These are phyloP conservation scores for Apteryx mantelli DNA, from an alignment of 2,113 vertebrate species.

Conservation along the genomic window DNA sequence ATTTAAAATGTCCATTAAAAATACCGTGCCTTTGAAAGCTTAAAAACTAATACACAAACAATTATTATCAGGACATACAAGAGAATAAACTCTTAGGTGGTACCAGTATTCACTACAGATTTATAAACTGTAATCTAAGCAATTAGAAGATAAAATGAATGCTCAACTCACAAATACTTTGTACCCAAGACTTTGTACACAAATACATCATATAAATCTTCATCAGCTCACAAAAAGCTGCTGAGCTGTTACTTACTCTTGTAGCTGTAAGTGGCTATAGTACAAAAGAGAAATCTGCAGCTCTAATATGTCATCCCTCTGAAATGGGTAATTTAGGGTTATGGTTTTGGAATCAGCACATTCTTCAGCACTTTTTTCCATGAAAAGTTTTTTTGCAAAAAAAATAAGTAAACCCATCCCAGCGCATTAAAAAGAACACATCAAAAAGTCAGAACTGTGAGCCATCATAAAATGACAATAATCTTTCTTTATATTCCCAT, in stretches of 20 bases:
- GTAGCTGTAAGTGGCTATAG: constrained; percentile 43
- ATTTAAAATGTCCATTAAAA: background rate
- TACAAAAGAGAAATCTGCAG: constrained; percentile 27
- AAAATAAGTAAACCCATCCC: background rate
- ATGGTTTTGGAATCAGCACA: constrained; percentile 69
- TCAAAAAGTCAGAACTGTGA: background rate
- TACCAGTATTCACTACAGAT: background rate
- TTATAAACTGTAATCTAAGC: background rate
- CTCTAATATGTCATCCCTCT: constrained; percentile 48
- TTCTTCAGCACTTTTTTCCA: constrained; percentile 50
- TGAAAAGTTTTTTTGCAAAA: background rate
- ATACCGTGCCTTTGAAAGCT: background rate
- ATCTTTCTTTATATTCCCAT: background rate
- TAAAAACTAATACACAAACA: background rate
- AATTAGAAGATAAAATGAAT: constrained; percentile 6
- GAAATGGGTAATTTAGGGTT: constrained; percentile 64
- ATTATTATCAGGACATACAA: background rate
- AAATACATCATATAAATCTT: constrained; percentile 23
- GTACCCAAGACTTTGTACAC: constrained; percentile 24
- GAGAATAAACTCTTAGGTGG: background rate
- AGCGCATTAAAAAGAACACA: background rate
- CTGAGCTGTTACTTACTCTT: constrained; percentile 44
- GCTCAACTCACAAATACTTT: background rate
- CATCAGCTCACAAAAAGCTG: background rate
- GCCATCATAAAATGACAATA: background rate